Evolutionary conservation across 2,797 vertebrate genomes (phyloP).

Genomic region (Avahi laniger): DNA sequence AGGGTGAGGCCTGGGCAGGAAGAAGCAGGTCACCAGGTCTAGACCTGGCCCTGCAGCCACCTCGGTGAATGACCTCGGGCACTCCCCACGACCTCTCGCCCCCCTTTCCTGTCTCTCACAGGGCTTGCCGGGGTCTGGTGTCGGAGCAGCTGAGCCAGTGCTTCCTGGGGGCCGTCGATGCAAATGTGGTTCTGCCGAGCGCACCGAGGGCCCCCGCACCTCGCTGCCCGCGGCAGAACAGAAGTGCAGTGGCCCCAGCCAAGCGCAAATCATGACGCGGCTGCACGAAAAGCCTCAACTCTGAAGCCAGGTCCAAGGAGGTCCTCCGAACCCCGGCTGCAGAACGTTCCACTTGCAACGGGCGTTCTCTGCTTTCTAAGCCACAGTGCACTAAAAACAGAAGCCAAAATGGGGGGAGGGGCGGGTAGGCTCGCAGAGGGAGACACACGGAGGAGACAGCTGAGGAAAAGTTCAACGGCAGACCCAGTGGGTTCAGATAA

Average conservation of each 20-base stretch:
- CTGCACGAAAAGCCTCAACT: background rate
- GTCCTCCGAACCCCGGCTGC: rapidly evolving
- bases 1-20: background rate
- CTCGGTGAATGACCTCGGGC: background rate
- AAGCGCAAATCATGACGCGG: background rate
- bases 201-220: background rate
- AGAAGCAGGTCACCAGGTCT: background rate
- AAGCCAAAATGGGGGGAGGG: background rate
- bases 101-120: background rate
- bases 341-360: too few species aligned
- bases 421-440: background rate
- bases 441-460: background rate
- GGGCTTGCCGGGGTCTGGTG: background rate
- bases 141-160: background rate
- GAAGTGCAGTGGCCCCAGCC: background rate
- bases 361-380: background rate
- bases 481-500: background rate
- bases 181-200: background rate
- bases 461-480: background rate
- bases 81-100: background rate
- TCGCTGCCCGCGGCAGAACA: background rate
- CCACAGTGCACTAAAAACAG: background rate
- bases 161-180: background rate
- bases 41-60: background rate
- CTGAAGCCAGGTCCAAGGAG: background rate